These are phyloP conservation scores for Melanchra persicariae DNA, from an alignment of 2,888 invertebrate species.

Conservation along the genomic window DNA sequence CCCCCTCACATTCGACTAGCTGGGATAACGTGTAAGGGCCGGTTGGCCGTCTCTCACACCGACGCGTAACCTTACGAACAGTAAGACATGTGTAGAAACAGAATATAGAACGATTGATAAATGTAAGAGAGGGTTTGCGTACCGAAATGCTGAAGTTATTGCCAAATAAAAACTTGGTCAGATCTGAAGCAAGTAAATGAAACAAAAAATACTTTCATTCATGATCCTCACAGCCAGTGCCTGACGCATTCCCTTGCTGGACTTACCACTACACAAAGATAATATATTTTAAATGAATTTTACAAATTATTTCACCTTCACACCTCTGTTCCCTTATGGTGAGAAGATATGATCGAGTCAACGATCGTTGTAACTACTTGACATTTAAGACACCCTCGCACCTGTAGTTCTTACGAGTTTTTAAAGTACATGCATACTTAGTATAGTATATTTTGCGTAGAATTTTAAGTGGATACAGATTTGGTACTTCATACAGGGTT, in stretches of 20 bases:
- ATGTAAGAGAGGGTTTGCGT: not conserved
- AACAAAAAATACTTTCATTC: not conserved
- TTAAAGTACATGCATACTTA: conserved; percentile 27
- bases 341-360: conserved; percentile 44
- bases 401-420: conserved; percentile 42
- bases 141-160: not conserved
- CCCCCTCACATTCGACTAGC: conserved; percentile 72
- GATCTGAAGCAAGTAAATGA: not conserved
- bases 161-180: too few species aligned
- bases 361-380: conserved; percentile 49
- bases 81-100: not conserved
- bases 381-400: conserved; percentile 57
- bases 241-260: not conserved
- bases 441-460: conserved; percentile 19
- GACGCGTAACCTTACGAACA: conserved; percentile 55
- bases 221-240: not conserved
- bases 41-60: conserved; percentile 66
- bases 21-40: conserved; percentile 69
- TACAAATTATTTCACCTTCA: conserved; percentile 14
- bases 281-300: not conserved
- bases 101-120: not conserved
- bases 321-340: conserved; percentile 18
- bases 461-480: conserved; percentile 1
- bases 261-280: not conserved
- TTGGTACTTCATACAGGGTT: not conserved